Conservation (phyloP, 2,888 invertebrate genomes). For the Eupithecia tripunctaria region DNA sequence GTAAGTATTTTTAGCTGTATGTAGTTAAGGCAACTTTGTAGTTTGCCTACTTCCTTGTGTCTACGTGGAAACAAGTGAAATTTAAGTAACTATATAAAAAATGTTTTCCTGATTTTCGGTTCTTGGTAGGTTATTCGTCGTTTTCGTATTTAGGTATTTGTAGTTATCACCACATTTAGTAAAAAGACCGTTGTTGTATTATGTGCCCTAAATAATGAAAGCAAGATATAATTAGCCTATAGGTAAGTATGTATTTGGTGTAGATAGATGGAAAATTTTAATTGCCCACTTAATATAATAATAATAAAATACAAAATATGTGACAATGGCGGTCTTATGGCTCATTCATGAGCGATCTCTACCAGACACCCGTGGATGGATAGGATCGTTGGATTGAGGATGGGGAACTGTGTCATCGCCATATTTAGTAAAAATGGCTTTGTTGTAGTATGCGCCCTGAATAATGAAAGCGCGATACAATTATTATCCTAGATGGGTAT, state of each 20-base stretch:
- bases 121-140: background rate
- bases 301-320: too few species aligned
- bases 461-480: conserved; percentile 28
- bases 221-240: too few species aligned
- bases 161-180: background rate
- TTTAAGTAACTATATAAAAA: background rate
- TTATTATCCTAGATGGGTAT: conserved; percentile 13
- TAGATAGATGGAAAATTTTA: too few species aligned
- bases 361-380: too few species aligned
- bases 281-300: too few species aligned
- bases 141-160: background rate
- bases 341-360: too few species aligned
- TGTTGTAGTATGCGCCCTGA: background rate
- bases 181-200: background rate
- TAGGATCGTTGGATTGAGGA: too few species aligned
- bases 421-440: background rate
- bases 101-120: background rate
- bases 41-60: conserved; percentile 18
- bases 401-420: too few species aligned
- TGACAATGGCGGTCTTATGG: too few species aligned
- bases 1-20: conserved; percentile 33
- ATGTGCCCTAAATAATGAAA: conserved; percentile 3
- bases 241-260: too few species aligned
- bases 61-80: background rate
- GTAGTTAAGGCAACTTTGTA: conserved; percentile 22